Evolutionary conservation across 2,888 invertebrate species (phyloP).

Genomic region (Orgyia antiqua): DNA sequence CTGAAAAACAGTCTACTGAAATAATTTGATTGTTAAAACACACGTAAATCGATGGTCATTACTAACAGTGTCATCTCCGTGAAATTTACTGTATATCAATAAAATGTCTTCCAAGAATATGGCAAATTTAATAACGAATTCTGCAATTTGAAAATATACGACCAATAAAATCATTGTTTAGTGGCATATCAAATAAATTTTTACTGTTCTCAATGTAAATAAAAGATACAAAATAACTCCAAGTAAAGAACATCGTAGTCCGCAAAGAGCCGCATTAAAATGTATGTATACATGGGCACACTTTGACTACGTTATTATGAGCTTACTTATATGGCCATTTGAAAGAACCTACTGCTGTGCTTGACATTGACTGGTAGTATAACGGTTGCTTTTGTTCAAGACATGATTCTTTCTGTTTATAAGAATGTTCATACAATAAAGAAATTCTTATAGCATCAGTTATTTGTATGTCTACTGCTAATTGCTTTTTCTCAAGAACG

Average conservation of each 20-base stretch:
- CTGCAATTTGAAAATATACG: constrained; percentile 29
- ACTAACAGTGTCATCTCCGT: too few species aligned
- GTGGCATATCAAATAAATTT: constrained; percentile 24
- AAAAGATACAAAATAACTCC: constrained; percentile 15
- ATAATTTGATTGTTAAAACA: too few species aligned
- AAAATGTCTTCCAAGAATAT: constrained; percentile 8
- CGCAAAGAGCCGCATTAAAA: constrained; percentile 13
- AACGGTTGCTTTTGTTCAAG: constrained; percentile 1
- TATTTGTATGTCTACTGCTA: too few species aligned
- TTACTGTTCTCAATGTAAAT: constrained; percentile 17
- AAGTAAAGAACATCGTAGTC: constrained; percentile 14
- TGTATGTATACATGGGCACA: constrained; percentile 4
- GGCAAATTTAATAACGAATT: constrained; percentile 16
- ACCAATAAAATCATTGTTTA: constrained; percentile 28
- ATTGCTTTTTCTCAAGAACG: too few species aligned
- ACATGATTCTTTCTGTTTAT: background rate
- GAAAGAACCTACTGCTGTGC: constrained; percentile 1
- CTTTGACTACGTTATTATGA: constrained; percentile 13
- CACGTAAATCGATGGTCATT: too few species aligned
- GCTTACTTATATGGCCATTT: constrained; percentile 9
- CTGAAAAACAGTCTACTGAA: too few species aligned
- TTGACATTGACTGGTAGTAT: constrained; percentile 1
- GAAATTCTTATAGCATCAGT: too few species aligned
- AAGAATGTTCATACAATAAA: too few species aligned
- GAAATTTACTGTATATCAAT: constrained; percentile 4